These are phyloP conservation scores for Disparrhopalites patrizii DNA, from an alignment of 2,888 invertebrate genomes.

Conservation along the genomic window DNA sequence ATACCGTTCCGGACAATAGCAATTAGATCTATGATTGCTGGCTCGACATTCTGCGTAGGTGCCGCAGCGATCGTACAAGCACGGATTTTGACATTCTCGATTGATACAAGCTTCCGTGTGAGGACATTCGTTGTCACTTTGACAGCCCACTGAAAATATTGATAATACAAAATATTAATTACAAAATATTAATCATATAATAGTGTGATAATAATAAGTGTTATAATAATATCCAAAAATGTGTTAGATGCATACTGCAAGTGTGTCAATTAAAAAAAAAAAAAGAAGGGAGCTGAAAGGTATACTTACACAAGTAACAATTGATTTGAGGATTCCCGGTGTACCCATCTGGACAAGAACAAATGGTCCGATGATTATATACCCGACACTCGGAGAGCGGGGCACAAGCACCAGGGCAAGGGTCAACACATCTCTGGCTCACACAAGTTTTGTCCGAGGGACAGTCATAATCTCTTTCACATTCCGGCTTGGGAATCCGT, in stretches of 20 bases:
- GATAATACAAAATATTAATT: no score
- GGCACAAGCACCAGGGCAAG: conserved; percentile 59
- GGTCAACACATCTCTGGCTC: conserved; percentile 69
- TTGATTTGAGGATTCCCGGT: conserved; percentile 67
- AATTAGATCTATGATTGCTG: conserved; percentile 70
- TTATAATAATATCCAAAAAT: no score
- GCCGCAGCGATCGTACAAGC: conserved; percentile 74
- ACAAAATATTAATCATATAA: no score
- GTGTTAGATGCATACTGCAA: no score
- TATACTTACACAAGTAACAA: conserved; percentile 15
- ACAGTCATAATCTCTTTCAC: conserved; percentile 71
- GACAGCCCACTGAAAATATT: conserved; percentile 67
- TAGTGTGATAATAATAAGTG: no score
- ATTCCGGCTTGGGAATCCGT: conserved; percentile 66
- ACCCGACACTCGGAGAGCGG: conserved; percentile 51
- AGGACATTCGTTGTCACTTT: conserved; percentile 78
- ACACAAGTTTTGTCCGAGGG: conserved; percentile 78
- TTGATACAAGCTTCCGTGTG: conserved; percentile 76
- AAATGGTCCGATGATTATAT: conserved; percentile 55
- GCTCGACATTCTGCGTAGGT: conserved; percentile 70
- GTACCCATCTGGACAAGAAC: conserved; percentile 58
- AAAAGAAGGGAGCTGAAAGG: no score
- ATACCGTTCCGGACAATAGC: conserved; percentile 70
- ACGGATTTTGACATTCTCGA: conserved; percentile 74
- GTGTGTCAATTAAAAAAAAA: no score